Evolutionary conservation across 2,113 vertebrate species (phyloP), one percentile per base, ranked within the genome.

Genomic region (Thryonomys swinderianus): DNA sequence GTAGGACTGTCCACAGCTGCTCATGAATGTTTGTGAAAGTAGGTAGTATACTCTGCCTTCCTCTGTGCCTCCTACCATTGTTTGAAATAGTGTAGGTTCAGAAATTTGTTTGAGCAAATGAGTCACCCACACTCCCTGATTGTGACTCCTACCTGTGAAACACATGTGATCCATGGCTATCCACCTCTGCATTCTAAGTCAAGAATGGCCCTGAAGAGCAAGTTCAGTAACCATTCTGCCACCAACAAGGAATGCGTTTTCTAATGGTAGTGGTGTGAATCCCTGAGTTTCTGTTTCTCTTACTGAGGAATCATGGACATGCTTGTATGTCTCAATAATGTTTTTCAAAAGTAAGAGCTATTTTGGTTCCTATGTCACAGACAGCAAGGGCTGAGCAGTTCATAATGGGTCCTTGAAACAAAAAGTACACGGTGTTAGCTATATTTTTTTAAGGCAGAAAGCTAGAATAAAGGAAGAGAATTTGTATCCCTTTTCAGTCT

Each of bases 391-490:
- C 2, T 55, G 84, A 88, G 2, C 53, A 21, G 34, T 81, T 81
- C 37, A 53, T 42, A 73, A 67, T 12, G 7, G 34, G 94, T 18
- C 2, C 25, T 88, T 86, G 16, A 87, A 69, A n/a, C 48, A 76
- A 94, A 93, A 55, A 18, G 21, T 27, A 55, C 1, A 27, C 42
- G 48, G 32, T n/a, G 18, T 88, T 93, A 76, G 13, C 48, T 78
- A 4, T 53, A 32, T 82, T 87, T 95, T 67, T 51, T 74, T 55
- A 93, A 92, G 89, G 53, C 3, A 80, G 12, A 81, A 85, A 64
- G 4, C 67, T 84, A 95, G 32, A 85, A 73, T 55, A 76, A 74
- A 2, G 53, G 34, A 59, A 30, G 18, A 62, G 93, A 8, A 85
- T 34, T 55, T 81, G 10, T 55, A 42, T 80, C 30, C 74, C 62